Evolutionary conservation across 2,797 vertebrate genomes (phyloP), one percentile per base, ranked within the genome.

Genomic region (Setipinna tenuifilis): DNA sequence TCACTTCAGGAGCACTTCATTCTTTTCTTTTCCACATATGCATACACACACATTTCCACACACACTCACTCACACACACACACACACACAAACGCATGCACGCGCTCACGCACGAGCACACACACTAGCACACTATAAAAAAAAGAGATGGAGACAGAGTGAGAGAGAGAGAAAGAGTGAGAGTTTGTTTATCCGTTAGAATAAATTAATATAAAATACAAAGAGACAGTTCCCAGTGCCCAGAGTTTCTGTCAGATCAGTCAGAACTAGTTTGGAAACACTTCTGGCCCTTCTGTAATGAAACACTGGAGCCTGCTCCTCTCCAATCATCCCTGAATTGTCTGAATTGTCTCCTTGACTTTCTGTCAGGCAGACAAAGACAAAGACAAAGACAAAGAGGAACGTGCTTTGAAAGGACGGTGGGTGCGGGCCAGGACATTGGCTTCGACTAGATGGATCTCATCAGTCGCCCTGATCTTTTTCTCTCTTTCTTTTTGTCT

Each of bases 321-420:
- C 17, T 44, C 17, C 17, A 78, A 19, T 78, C 35, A 78, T 44
- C 10, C 50, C 50, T 54, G 50, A 54, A 54, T 54, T 54, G 50
- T 44, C 71, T 78, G 71, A 78, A 78, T 78, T 78, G 71, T 41
- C 71, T 78, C 16, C 71, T 28, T 44, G 31, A 78, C 28, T 41
- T 41, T 21, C 19, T 44, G 6, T 44, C 16, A 9, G 11, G 14
- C 50, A 78, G 28, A 78, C 17, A 21, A 78, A 16, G 71, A 11
- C 1, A 6, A 48, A 48, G 46, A 48, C 46, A 48, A 44, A 78
- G 28, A 78, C 17, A 21, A 44, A 16, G 71, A 21, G 2, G 17
- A 44, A 31, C 6, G 16, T 16, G 17, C 16, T 41, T 44, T 78
- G 71, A 78, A 44, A 78, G 71, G 31, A 17, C 35, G 6, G 6